Conservation (phyloP, 2,113 vertebrate species). For the Hippotragus niger region DNA sequence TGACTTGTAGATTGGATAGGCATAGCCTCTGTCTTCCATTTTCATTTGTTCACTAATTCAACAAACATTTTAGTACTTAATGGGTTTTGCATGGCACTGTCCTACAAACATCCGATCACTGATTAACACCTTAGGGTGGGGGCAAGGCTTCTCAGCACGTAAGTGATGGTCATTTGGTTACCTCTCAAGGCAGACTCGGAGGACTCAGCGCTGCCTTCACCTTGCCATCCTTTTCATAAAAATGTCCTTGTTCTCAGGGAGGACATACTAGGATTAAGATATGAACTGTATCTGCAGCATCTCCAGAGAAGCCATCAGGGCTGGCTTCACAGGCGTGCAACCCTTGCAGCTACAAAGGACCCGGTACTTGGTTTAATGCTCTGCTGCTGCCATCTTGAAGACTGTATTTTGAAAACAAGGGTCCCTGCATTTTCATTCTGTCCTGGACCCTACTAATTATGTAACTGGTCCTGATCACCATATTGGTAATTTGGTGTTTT, state of each 20-base stretch:
- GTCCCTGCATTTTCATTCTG: neutral
- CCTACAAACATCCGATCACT: neutral
- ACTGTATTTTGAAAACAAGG: neutral
- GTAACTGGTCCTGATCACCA: neutral
- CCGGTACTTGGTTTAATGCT: neutral
- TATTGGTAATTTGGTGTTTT: neutral
- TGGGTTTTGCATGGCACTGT: neutral
- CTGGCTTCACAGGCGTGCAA: accelerated
- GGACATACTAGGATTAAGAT: neutral
- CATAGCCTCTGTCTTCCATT: neutral
- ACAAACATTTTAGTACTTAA: neutral
- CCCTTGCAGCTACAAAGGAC: neutral
- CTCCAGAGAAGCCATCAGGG: neutral
- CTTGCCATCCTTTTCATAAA: neutral
- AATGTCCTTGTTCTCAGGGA: neutral
- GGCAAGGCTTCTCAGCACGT: neutral
- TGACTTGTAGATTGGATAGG: neutral
- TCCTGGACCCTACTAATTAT: neutral
- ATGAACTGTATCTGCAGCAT: neutral
- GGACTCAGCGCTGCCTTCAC: neutral
- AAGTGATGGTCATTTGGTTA: neutral
- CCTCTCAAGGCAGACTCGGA: neutral
- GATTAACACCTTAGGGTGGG: neutral
- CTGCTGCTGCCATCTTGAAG: neutral
- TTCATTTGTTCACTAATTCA: neutral